These are phyloP conservation scores for Ricordea florida DNA, from an alignment of 92 coral and sea anemone species.

Conservation along the genomic window DNA sequence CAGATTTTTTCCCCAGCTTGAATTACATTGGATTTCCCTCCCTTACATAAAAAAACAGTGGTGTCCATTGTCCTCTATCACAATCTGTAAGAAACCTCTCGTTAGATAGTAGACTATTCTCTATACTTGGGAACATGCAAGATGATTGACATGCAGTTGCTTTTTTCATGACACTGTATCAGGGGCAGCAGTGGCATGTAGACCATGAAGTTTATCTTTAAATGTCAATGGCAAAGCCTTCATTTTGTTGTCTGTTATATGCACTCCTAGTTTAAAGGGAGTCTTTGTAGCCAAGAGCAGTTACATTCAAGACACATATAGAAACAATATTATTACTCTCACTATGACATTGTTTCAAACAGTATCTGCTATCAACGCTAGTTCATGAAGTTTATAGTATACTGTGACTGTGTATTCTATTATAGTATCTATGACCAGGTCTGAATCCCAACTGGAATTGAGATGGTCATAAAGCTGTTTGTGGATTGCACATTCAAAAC, in stretches of 20 bases:
- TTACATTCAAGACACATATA: too few species aligned
- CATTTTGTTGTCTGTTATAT: slow-evolving; percentile 12
- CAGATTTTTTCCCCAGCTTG: too few species aligned
- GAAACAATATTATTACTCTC: too few species aligned
- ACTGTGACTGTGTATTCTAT: too few species aligned
- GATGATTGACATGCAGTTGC: too few species aligned
- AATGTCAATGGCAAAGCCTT: slow-evolving; percentile 18
- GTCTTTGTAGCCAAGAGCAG: slow-evolving; percentile 25
- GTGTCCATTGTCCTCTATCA: not conserved
- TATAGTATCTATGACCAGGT: not conserved
- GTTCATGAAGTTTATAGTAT: too few species aligned
- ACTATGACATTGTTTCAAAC: too few species aligned
- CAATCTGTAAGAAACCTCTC: slow-evolving; percentile 4
- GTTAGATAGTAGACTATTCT: not conserved
- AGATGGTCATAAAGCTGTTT: slow-evolving; percentile 30
- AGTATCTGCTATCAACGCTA: too few species aligned
- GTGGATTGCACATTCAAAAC: slow-evolving; percentile 21
- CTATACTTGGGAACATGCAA: slow-evolving; percentile 17
- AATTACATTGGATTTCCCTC: too few species aligned
- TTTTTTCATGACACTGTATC: not conserved
- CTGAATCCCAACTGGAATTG: not conserved
- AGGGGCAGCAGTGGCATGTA: not conserved
- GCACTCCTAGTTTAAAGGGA: slow-evolving; percentile 20
- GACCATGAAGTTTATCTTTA: slow-evolving; percentile 14
- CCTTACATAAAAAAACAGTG: too few species aligned